Conservation (phyloP, 2,113 vertebrate species). For the Narcine bancroftii region DNA sequence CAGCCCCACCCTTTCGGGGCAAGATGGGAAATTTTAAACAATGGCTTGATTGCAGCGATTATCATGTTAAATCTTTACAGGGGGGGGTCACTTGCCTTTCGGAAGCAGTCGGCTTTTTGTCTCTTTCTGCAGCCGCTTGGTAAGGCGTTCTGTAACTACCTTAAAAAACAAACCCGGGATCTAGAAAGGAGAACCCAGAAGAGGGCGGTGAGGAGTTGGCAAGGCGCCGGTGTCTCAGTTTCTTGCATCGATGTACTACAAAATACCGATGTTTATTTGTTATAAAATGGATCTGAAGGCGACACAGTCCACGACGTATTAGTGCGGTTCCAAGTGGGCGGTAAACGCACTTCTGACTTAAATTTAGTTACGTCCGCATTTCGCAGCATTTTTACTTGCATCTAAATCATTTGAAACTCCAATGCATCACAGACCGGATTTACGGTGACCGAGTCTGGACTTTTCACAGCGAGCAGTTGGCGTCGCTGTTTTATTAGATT, state of each 20-base stretch:
- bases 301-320: background rate
- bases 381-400: too few species aligned
- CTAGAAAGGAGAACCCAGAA: background rate
- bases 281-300: background rate
- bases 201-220: constrained; percentile 15
- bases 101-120: background rate
- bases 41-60: background rate
- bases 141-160: background rate
- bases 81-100: background rate
- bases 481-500: constrained; percentile 34
- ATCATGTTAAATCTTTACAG: background rate
- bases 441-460: background rate
- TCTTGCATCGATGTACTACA: background rate
- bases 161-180: background rate
- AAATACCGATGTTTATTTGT: background rate
- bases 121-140: background rate
- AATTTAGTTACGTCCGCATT: background rate
- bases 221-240: background rate
- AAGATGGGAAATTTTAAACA: background rate
- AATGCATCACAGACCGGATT: background rate
- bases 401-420: background rate
- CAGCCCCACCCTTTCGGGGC: too few species aligned
- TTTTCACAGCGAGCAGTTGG: constrained; percentile 18
- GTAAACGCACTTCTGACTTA: background rate
- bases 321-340: background rate